Evolutionary conservation across 2,113 vertebrate species (phyloP).

Genomic region (Rafetus swinhoei): DNA sequence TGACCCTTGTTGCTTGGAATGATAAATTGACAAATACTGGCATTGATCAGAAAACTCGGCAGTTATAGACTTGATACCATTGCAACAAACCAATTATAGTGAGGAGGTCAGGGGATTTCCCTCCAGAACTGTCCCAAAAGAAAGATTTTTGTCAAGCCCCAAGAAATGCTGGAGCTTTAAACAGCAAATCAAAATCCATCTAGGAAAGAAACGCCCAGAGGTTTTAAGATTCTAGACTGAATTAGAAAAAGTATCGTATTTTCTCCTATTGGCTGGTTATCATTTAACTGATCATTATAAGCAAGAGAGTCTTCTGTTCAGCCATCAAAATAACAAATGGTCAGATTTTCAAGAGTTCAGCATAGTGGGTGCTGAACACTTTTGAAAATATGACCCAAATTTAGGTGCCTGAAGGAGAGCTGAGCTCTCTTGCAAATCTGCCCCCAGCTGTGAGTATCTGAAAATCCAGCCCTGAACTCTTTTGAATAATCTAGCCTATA

Average conservation of each 20-base stretch:
- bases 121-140: not conserved
- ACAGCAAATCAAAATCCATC: not conserved
- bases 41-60: not conserved
- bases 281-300: too few species aligned
- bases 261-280: not conserved
- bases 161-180: not conserved
- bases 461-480: not conserved
- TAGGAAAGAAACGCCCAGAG: rapidly evolving
- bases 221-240: not conserved
- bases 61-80: not conserved
- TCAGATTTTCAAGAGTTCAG: not conserved
- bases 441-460: not conserved
- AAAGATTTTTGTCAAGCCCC: not conserved
- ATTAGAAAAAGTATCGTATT: not conserved
- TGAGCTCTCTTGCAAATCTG: not conserved
- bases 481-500: not conserved
- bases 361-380: not conserved
- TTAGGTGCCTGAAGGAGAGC: not conserved
- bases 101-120: not conserved
- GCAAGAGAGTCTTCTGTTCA: too few species aligned
- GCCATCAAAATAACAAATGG: not conserved
- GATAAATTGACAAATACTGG: not conserved
- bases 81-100: not conserved
- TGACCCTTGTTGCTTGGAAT: not conserved
- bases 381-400: not conserved